A percentile compares a stretch with the other conserved stretches of the same genome.
These are phyloP conservation scores for Theropithecus gelada DNA, from an alignment of 2,113 vertebrate species.

Conservation along the genomic window DNA sequence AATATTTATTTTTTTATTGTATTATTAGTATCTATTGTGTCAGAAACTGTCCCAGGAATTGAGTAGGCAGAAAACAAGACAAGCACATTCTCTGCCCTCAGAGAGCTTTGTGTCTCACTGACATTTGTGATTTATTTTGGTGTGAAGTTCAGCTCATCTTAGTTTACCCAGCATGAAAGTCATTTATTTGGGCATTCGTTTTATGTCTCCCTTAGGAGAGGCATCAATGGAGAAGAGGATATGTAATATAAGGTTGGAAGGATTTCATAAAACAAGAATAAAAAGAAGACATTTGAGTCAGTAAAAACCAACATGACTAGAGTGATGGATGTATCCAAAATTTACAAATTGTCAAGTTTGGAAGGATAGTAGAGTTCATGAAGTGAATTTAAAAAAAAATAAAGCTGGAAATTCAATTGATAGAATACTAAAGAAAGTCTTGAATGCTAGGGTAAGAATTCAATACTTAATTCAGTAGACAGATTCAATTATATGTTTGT, in stretches of 20 bases:
- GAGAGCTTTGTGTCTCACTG: neutral
- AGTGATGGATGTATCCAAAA: neutral
- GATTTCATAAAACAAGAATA: neutral
- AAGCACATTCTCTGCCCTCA: neutral
- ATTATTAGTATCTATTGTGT: neutral
- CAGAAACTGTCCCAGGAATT: neutral
- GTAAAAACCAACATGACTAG: neutral
- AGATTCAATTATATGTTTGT: neutral
- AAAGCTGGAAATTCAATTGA: neutral
- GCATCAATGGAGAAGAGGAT: neutral
- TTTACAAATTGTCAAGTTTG: neutral
- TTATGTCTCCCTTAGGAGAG: neutral
- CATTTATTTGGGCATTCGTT: neutral
- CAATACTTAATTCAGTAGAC: neutral
- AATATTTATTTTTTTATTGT: constrained; percentile 43
- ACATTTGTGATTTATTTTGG: constrained; percentile 20
- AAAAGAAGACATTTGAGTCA: neutral
- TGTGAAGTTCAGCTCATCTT: neutral
- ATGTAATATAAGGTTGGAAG: neutral
- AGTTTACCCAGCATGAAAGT: neutral
- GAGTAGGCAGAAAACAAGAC: neutral
- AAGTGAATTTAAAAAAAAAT: neutral
- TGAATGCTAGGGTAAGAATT: neutral
- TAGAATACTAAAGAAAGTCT: neutral
- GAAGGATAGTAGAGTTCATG: neutral